A percentile compares a stretch with the other conserved stretches of the same genome.
Conservation (phyloP, 2,888 invertebrate species). For the Coenonympha glycerion region DNA sequence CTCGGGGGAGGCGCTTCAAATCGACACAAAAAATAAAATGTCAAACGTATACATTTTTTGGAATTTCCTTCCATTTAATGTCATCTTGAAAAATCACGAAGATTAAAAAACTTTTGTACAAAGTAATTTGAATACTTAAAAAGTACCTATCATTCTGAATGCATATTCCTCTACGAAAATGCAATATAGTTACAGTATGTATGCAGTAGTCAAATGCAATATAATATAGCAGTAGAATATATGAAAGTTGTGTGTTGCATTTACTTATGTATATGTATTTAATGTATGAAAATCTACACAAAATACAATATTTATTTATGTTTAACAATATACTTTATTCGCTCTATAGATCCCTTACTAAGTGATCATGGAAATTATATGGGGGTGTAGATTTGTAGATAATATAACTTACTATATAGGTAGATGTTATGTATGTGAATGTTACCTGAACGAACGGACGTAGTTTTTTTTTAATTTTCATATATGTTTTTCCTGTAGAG, state of each 20-base stretch:
- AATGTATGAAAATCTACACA: slow-evolving; percentile 37
- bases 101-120: no score
- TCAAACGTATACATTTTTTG: no score
- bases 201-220: slow-evolving; percentile 51
- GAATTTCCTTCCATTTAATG: no score
- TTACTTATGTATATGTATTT: slow-evolving; percentile 52
- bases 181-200: slow-evolving; percentile 6
- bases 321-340: slow-evolving; percentile 41
- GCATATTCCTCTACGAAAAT: slow-evolving; percentile 15
- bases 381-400: slow-evolving; percentile 48
- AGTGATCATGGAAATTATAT: slow-evolving; percentile 35
- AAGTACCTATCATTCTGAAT: not conserved
- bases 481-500: slow-evolving; percentile 45
- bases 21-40: no score
- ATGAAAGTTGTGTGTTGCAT: slow-evolving; percentile 57
- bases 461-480: slow-evolving; percentile 34
- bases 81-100: no score
- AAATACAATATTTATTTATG: slow-evolving; percentile 40
- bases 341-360: slow-evolving; percentile 17
- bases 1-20: no score
- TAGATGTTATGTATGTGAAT: slow-evolving; percentile 72
- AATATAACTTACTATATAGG: slow-evolving; percentile 43
- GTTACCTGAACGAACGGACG: slow-evolving; percentile 31
- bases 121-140: no score
- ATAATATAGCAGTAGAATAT: slow-evolving; percentile 57